Conservation (phyloP, 2,113 vertebrate genomes). For the Bubo scandiacus region DNA sequence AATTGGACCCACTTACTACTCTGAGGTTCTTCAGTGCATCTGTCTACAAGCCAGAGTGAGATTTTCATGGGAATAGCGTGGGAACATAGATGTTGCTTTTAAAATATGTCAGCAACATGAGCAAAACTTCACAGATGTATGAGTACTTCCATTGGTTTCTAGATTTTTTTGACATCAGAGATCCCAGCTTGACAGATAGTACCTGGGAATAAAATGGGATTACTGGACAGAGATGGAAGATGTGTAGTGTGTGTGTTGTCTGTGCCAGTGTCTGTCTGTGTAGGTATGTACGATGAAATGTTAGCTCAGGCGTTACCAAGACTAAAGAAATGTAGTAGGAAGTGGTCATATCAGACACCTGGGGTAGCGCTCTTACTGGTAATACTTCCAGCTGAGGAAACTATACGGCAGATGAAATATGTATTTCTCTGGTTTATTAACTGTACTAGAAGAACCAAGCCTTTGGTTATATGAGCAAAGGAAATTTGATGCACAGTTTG, state of each 20-base stretch:
- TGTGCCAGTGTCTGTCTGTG: neutral
- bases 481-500: neutral
- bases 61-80: slow-evolving; percentile 36
- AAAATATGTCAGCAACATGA: neutral
- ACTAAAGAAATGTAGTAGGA: neutral
- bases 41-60: neutral
- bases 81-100: neutral
- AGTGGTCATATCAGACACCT: neutral
- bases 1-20: neutral
- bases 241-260: rapidly evolving
- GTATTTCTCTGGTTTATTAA: neutral
- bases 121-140: neutral
- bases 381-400: neutral
- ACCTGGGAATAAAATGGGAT: neutral
- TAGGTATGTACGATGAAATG: neutral
- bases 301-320: neutral
- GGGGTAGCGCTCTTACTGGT: neutral
- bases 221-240: neutral
- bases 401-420: neutral
- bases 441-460: neutral
- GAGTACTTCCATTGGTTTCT: neutral
- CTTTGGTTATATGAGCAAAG: neutral
- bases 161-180: neutral
- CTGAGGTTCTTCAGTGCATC: neutral
- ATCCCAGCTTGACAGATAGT: neutral